Conservation (phyloP, 2,888 invertebrate genomes). For the Tetragonula carbonaria region DNA sequence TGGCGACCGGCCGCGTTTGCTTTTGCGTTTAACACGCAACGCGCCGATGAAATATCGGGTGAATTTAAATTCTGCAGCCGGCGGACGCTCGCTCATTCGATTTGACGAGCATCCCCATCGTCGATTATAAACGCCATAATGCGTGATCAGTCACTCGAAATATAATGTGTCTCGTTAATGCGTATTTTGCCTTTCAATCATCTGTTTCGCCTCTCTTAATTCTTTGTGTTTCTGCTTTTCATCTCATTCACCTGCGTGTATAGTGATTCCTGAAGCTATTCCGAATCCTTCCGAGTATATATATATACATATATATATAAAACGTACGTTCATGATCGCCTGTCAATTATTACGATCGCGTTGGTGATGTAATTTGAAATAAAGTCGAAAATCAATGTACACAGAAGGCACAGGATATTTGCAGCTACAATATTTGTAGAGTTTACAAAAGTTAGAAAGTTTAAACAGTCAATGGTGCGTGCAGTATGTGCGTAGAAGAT, state of each 20-base stretch:
- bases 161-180: neutral
- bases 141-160: neutral
- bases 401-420: too few species aligned
- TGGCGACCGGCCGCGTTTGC: constrained; percentile 27
- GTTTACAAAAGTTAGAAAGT: too few species aligned
- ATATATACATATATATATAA: too few species aligned
- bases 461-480: too few species aligned
- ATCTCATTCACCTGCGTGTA: neutral
- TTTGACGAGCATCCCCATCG: neutral
- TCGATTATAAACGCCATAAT: neutral
- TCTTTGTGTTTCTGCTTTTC: neutral
- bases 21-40: constrained; percentile 38
- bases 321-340: too few species aligned
- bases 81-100: neutral
- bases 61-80: neutral
- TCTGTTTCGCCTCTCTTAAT: neutral
- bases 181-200: neutral
- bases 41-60: neutral
- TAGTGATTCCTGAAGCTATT: too few species aligned
- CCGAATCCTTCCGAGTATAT: too few species aligned
- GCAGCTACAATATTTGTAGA: too few species aligned
- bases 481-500: too few species aligned
- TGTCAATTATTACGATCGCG: too few species aligned
- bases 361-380: too few species aligned
- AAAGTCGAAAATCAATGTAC: too few species aligned